Base-by-base conservation (phyloP, 2,888 invertebrate species). In the Dryobotodes eremita region DNA sequence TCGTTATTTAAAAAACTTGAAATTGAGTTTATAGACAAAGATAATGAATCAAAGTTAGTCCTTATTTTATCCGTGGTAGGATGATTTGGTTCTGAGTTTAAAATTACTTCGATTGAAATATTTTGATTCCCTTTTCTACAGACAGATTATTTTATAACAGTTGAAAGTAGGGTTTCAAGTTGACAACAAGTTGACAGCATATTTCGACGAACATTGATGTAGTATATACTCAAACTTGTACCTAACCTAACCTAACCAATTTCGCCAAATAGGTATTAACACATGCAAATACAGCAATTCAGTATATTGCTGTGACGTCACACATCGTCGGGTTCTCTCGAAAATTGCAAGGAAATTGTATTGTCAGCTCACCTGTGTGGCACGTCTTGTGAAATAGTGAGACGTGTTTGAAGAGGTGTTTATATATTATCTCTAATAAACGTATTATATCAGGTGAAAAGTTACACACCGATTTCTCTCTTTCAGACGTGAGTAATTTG, bases 271-370 rank as follows among this genome's bases (percentile, higher is more conserved):
- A 57, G 26, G 26, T 79, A 55, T 48, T 69, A 55, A 36, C 61
- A 70, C 36, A 26, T 55, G 53, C 46, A 70, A 48, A 75, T 75
- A 78, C 36, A 73, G 36, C 2, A 42, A 55, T 74, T 59, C 65
- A 31, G 59, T 69, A 50, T 57, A n/a, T 36, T 59, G 15, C 36
- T n/a, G 50, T 65, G 59, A 80, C 26, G 31, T 73, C 55, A 53
- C 36, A 73, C 59, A 55, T 69, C 31, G 46, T 55, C 2, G 20
- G n/a, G 15, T 15, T 46, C n/a, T 50, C 26, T 75, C 42, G 23
- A 15, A 55, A 48, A 55, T 77, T 77, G 20, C n/a, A 62, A 1
- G 46, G 57, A 48, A 71, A 71, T 57, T 13, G 13, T 71, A n/a
- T 75, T 75, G 36, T 20, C 20, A 48, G 15, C 23, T 36, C 36